phyloP scores from a whole-genome alignment of 1,140 invertebrate species.

The Drosophila triauraria region DNA sequence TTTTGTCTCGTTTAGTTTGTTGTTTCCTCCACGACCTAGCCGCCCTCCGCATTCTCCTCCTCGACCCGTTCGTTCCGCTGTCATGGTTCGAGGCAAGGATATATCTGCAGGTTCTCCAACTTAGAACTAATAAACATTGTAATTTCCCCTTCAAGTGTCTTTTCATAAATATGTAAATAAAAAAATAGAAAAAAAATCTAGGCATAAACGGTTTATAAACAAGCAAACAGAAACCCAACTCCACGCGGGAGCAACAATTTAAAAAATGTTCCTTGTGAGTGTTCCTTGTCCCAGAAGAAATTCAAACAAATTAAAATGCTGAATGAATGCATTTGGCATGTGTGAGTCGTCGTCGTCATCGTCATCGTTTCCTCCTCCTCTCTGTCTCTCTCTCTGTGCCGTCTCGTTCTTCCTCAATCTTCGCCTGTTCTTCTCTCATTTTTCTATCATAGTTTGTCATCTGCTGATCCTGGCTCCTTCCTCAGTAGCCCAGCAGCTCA shows the following conservation, averaged over 20 bases:
- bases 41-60: background rate
- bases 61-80: background rate
- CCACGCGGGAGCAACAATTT: constrained; percentile 14
- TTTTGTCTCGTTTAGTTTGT: background rate
- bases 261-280: constrained; percentile 7
- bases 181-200: background rate
- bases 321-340: constrained; percentile 24
- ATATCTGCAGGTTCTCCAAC: constrained; percentile 13
- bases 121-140: constrained; percentile 54
- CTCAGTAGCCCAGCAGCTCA: too few relatives aligned
- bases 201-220: constrained; percentile 1
- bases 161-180: background rate
- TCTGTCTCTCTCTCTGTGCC: background rate
- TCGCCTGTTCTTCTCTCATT: background rate
- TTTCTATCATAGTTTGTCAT: constrained; percentile 1
- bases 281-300: background rate
- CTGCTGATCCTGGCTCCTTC: too few relatives aligned
- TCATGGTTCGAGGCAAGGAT: constrained; percentile 42
- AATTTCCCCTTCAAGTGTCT: constrained; percentile 31
- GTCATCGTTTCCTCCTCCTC: background rate
- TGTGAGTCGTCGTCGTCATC: background rate
- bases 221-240: background rate
- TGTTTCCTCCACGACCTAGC: background rate
- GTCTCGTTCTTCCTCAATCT: constrained; percentile 3
- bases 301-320: constrained; percentile 7